Evolutionary conservation across 2,797 vertebrate species (phyloP).

Genomic region (Gymnothorax javanicus): DNA sequence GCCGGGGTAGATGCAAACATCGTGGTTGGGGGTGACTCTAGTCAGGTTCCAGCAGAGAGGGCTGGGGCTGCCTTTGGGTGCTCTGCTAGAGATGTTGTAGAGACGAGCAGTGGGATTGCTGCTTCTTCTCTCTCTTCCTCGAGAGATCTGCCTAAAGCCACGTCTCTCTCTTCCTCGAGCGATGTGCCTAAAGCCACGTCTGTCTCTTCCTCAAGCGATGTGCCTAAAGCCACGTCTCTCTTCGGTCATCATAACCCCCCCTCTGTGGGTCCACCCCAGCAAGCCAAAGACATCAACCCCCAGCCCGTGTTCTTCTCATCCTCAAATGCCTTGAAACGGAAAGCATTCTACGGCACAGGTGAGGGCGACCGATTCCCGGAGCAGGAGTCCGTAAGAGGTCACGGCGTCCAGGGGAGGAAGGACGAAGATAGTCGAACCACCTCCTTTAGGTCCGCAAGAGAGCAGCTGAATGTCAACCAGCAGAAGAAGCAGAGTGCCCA

Average conservation of each 20-base stretch:
- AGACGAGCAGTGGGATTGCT: slow-evolving; percentile 42
- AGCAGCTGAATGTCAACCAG: slow-evolving; percentile 85
- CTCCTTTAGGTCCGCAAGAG: slow-evolving; percentile 86
- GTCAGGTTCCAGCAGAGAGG: slow-evolving; percentile 37
- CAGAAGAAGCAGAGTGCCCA: slow-evolving; percentile 82
- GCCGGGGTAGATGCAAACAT: slow-evolving; percentile 65
- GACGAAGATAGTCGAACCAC: slow-evolving; percentile 56
- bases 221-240: slow-evolving; percentile 55
- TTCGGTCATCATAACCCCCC: slow-evolving; percentile 61
- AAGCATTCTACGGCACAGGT: slow-evolving; percentile 66
- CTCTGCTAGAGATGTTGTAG: slow-evolving; percentile 35
- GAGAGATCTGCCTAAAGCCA: slow-evolving; percentile 51
- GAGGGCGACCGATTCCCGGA: slow-evolving; percentile 53
- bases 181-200: slow-evolving; percentile 50
- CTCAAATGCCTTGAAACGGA: slow-evolving; percentile 75
- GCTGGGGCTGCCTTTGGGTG: slow-evolving; percentile 39
- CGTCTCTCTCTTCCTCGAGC: too few relatives aligned
- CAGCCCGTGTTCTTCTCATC: slow-evolving; percentile 61
- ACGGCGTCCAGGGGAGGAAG: slow-evolving; percentile 42
- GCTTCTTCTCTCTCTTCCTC: slow-evolving; percentile 10
- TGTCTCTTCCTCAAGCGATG: too few relatives aligned
- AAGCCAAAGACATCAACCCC: slow-evolving; percentile 47
- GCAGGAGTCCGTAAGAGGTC: slow-evolving; percentile 47
- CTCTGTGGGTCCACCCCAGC: slow-evolving; percentile 44
- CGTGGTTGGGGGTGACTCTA: slow-evolving; percentile 63